These are phyloP conservation scores for Lycocorax pyrrhopterus DNA, from an alignment of 2,113 vertebrate genomes.

Conservation along the genomic window DNA sequence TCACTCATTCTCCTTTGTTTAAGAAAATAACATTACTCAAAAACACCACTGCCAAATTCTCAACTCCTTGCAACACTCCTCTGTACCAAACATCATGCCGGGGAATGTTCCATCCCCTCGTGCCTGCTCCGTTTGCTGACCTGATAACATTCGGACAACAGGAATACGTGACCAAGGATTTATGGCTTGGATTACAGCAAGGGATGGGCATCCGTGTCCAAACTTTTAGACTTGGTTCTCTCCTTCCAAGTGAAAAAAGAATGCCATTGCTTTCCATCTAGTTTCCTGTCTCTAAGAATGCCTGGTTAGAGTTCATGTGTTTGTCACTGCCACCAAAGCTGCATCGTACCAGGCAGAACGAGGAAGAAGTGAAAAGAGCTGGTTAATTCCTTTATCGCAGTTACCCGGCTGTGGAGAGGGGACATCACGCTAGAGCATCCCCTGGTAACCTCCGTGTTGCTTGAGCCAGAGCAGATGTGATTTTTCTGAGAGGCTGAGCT, in stretches of 20 bases:
- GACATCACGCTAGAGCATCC: neutral
- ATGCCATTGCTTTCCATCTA: neutral
- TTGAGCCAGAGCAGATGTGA: neutral
- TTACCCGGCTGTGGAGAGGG: neutral
- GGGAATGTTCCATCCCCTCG: fast-evolving
- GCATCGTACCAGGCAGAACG: neutral
- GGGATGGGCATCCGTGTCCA: fast-evolving
- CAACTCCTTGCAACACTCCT: fast-evolving
- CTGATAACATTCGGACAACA: neutral
- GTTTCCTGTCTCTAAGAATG: neutral
- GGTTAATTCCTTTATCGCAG: neutral
- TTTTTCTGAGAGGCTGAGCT: neutral
- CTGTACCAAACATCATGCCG: neutral
- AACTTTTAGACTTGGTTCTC: neutral
- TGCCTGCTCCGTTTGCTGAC: neutral
- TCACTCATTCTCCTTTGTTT: neutral
- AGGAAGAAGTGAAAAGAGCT: neutral
- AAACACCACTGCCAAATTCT: neutral
- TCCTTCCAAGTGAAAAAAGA: neutral
- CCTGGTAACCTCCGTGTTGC: neutral
- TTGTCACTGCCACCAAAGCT: neutral
- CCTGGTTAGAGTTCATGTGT: neutral
- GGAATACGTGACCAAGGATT: neutral
- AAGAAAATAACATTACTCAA: neutral
- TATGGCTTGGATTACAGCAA: neutral